Evolutionary conservation across 2,113 vertebrate genomes (phyloP), one percentile per base, ranked within the genome.

Genomic region (Herpetotheres cachinnans): DNA sequence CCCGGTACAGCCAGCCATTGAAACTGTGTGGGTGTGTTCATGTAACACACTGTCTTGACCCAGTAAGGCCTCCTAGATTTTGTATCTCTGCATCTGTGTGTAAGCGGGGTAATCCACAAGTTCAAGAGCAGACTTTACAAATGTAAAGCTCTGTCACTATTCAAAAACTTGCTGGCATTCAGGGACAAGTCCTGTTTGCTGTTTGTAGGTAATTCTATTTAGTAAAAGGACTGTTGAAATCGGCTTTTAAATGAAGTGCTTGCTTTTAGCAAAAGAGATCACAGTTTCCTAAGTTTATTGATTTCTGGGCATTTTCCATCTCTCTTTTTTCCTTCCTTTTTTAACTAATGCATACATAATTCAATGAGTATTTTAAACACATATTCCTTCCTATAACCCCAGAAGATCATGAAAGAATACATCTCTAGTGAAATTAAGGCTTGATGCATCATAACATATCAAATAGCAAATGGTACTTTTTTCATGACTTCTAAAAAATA

Each of bases 81-180:
- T 62, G 6, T 29, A 16, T 89, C 44, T 47, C 24, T 80, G 15
- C 34, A 30, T 54, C n/a, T 72, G 6, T 61, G 11, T 63, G 54
- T 58, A 29, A 79, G 7, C 22, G 32, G 11, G 3, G 11, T 54
- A 47, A 47, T 49, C 32, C 34, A 38, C 30, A 62, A 79, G 6
- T 26, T 58, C 34, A 74, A 40, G 44, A 76, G 27, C 17, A 67
- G 42, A 30, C 8, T 83, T 61, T 21, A 54, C 40, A 74, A 82
- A 25, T 2, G 7, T 38, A 26, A 76, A 85, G 40, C 5, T 62
- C n/a, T 59, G 21, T 40, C 0, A 0, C 21, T 58, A 16, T 42
- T 80, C 29, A 67, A 32, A 77, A 93, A 46, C 34, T 24, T 86
- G 19, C 8, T 86, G 46, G 22, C 12, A 15, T 90, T 71, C 47